These are phyloP conservation scores for Melanogrammus aeglefinus DNA, from an alignment of 2,797 vertebrate genomes.

Conservation along the genomic window DNA sequence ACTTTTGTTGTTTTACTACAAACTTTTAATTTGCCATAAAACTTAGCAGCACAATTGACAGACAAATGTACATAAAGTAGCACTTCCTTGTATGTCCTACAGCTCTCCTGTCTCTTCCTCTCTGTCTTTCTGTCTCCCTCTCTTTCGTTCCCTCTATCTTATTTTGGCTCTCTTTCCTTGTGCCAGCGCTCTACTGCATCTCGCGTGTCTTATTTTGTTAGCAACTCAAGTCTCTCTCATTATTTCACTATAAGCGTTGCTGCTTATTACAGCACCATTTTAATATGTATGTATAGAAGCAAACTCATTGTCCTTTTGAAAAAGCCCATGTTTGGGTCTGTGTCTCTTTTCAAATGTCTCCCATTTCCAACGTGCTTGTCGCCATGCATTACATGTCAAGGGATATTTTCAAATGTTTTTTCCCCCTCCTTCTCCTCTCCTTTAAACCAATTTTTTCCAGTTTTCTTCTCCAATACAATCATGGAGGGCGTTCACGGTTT, in stretches of 20 bases:
- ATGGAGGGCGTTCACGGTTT: constrained; percentile 29
- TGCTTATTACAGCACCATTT: constrained; percentile 35
- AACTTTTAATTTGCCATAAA: too few relatives aligned
- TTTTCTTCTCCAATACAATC: constrained; percentile 10
- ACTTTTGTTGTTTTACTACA: too few relatives aligned
- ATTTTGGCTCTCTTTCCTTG: background rate
- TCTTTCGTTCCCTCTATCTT: constrained; percentile 10
- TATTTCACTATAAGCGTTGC: constrained; percentile 32
- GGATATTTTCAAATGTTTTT: constrained; percentile 2
- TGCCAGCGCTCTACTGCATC: background rate
- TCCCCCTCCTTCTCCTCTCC: background rate
- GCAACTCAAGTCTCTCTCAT: constrained; percentile 41
- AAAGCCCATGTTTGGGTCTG: background rate
- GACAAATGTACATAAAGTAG: background rate
- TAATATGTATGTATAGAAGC: background rate
- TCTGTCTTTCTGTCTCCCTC: background rate
- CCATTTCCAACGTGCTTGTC: constrained; percentile 31
- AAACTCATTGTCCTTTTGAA: constrained; percentile 14
- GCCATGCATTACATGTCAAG: constrained; percentile 24
- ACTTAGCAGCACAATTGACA: background rate
- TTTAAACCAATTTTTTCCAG: background rate
- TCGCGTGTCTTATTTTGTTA: constrained; percentile 35
- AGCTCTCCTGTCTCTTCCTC: constrained; percentile 5
- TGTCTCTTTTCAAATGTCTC: background rate
- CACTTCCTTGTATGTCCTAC: constrained; percentile 7